phyloP scores from a whole-genome alignment of 2,888 invertebrate species.

The Seira sanloemensis region DNA sequence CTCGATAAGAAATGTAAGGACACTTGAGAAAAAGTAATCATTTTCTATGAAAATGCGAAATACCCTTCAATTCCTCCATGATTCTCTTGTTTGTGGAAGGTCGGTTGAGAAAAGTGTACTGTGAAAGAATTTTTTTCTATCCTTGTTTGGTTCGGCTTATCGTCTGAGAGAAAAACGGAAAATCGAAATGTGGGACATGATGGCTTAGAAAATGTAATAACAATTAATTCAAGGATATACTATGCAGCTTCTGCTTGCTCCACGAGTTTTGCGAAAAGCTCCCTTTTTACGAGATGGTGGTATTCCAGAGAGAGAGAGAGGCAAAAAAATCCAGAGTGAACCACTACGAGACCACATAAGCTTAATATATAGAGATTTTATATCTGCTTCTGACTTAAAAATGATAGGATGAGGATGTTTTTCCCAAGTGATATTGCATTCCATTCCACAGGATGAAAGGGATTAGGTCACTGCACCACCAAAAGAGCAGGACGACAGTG shows the following conservation, averaged over 20 bases:
- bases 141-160: background rate
- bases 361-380: background rate
- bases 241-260: background rate
- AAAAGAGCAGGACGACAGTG: background rate
- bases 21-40: background rate
- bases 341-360: background rate
- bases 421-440: background rate
- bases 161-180: background rate
- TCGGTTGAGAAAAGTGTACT: background rate
- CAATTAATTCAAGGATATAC: conserved; percentile 13
- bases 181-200: background rate
- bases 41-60: background rate
- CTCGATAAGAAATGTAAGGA: background rate
- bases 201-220: background rate
- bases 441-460: conserved; percentile 6
- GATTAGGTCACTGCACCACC: conserved; percentile 13
- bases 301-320: background rate
- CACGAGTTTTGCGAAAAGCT: background rate
- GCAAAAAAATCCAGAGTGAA: background rate
- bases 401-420: background rate
- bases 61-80: no score
- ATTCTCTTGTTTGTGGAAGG: background rate
- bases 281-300: background rate
- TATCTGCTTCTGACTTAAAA: background rate
- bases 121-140: background rate